Base-by-base conservation (phyloP, 2,113 vertebrate genomes). In the Apeltes quadracus region DNA sequence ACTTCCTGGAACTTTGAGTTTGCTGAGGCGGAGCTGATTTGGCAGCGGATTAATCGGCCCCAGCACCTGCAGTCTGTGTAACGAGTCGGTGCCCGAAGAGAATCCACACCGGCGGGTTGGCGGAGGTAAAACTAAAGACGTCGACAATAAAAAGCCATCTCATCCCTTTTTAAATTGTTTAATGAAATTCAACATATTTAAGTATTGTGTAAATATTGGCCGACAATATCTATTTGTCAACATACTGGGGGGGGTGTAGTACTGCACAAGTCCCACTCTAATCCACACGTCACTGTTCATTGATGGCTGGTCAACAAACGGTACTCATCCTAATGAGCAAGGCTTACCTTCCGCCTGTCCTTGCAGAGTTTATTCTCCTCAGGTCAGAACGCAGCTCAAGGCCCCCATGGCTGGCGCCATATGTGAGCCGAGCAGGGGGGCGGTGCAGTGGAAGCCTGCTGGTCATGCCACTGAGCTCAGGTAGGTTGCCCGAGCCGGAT, bases 401-500 rank as follows among this genome's bases (percentile, higher is more conserved):
- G 88, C 87, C 88, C 87, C 79, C 76, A 65, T 82, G 84, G 86
- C 81, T 87, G 86, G 83, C 76, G 67, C 91, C 93, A 93, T 93
- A 91, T 93, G 92, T 72, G 89, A 85, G 72, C 82, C 16, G 76
- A 79, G 86, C 82, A 86, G 87, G 85, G 90, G 32, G 88, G 88
- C 75, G 83, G 86, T 86, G 86, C 76, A 81, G 68, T 79, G 89
- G 88, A 90, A 91, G 86, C 86, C 86, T 90, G 89, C 88, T 84
- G 81, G 89, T 85, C 88, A 87, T 88, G 84, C 91, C 86, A 88
- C 77, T 73, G 84, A 88, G 88, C 90, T 88, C 92, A 93, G 91
- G 93, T 92, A 94, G 83, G 83, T 88, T 92, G 85, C 86, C 64
- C 76, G 54, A 91, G 86, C 91, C 86, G 87, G 91, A 92, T 92